Base-by-base conservation (phyloP, 2,113 vertebrate genomes). In the Ariopsis seemanni region DNA sequence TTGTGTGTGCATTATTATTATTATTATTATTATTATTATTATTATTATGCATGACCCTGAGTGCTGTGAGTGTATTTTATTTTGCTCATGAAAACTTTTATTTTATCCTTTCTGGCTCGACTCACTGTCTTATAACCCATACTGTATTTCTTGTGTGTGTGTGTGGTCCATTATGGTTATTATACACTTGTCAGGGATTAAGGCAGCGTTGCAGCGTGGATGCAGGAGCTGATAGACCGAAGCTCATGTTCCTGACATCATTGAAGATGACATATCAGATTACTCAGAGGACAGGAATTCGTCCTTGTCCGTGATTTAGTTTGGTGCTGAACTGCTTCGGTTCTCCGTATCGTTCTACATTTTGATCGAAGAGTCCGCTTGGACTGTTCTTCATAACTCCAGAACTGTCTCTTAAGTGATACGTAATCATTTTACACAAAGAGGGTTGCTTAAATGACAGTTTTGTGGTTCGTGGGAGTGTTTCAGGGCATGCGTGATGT, bases 251-350 rank as follows among this genome's bases (percentile, higher is more conserved):
- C 91, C 90, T 89, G 95, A 95, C 93, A 93, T 95, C 93, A 95
- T 92, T 93, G 94, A 95, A 92, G 91, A 93, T 94, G 91, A 91
- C 88, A 90, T 95, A 96, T 98, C 94, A 83, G 92, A 94, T 98
- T 97, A 97, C 97, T 91, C 90, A 93, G 92, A 96, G 95, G 95
- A 93, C 93, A 93, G 91, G 88, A 94, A 94, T 97, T 97, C 96
- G 97, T 96, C 96, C 96, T 97, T 98, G 96, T 93, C 94, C 91
- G 42, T 90, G 90, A 94, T 91, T 58, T 22, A 93, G 88, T 91
- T 92, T 91, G 91, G 90, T 89, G 84, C 42, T 91, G 57, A 67
- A 25, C 75, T 5, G 4, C 11, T 78, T 27, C 1, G 53, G 10
- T 27, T 53, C 50, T 53, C 75, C 72, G 2, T n/a, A 6, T 9